Conservation (phyloP, 1,140 invertebrate species). For the Zaprionus africanus region DNA sequence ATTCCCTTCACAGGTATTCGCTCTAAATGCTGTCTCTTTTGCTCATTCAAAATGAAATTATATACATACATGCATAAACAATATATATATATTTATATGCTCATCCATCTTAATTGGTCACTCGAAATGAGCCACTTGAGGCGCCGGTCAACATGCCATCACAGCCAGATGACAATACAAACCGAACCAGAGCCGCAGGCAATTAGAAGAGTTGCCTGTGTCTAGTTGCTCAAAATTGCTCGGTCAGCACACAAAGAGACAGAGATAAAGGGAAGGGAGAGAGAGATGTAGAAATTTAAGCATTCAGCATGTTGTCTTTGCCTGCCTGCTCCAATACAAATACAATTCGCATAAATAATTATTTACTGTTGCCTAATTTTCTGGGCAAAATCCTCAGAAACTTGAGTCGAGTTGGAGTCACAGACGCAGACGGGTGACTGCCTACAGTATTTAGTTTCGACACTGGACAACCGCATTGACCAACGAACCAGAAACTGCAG, state of each 20-base stretch:
- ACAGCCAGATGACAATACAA: constrained; percentile 30
- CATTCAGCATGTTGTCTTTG: background rate
- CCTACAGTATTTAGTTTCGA: constrained; percentile 70
- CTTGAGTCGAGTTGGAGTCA: constrained; percentile 37
- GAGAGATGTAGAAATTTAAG: background rate
- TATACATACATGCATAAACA: constrained; percentile 3
- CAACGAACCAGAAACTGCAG: constrained; percentile 50
- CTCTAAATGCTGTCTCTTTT: constrained; percentile 2
- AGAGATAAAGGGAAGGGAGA: background rate
- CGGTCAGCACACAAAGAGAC: background rate
- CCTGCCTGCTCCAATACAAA: background rate
- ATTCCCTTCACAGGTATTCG: background rate
- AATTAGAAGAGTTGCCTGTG: constrained; percentile 43
- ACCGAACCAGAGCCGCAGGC: constrained; percentile 40
- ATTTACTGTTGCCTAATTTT: constrained; percentile 64
- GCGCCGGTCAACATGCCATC: constrained; percentile 4
- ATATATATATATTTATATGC: background rate
- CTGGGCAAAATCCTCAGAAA: constrained; percentile 57
- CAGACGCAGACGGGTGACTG: constrained; percentile 27
- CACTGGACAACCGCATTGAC: constrained; percentile 67
- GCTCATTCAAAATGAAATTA: background rate
- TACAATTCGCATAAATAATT: constrained; percentile 62
- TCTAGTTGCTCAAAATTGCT: background rate
- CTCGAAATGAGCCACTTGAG: constrained; percentile 1
- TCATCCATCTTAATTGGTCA: constrained; percentile 23